Percentiles rank a stretch among this genome's conserved stretches.
These are phyloP conservation scores for Atta texana DNA, from an alignment of 1,140 invertebrate genomes.

Conservation along the genomic window DNA sequence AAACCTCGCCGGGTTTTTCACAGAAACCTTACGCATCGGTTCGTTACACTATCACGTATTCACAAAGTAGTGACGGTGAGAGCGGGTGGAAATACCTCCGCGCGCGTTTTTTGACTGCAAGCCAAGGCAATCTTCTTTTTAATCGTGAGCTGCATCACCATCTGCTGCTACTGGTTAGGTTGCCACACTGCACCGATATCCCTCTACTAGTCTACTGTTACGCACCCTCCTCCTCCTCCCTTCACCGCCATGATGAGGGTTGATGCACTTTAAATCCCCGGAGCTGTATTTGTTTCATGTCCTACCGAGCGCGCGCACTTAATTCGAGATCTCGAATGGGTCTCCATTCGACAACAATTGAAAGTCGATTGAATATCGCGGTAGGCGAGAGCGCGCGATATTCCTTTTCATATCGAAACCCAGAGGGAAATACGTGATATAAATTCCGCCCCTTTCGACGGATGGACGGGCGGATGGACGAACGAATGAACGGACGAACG, in stretches of 20 bases:
- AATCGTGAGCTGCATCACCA: conserved; percentile 53
- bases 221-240: neutral
- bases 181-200: neutral
- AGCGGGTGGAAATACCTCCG: conserved; percentile 7
- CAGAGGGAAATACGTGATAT: conserved; percentile 46
- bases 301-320: conserved; percentile 58
- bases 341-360: conserved; percentile 70
- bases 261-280: conserved; percentile 57
- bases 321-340: conserved; percentile 59
- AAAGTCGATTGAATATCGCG: conserved; percentile 61
- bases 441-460: conserved; percentile 54
- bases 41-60: conserved; percentile 3
- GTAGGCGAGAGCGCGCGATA: conserved; percentile 27
- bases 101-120: neutral
- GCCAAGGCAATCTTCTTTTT: conserved; percentile 13
- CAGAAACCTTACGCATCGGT: neutral
- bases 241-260: neutral
- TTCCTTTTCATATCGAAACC: conserved; percentile 52
- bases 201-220: neutral
- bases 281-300: conserved; percentile 68
- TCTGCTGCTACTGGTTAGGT: conserved; percentile 42
- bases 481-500: neutral
- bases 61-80: conserved; percentile 6
- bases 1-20: no score
- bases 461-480: neutral